Percentiles rank a stretch among this genome's conserved stretches.
phyloP scores from a whole-genome alignment of 2,888 invertebrate genomes.

The Cantharis rufa region DNA sequence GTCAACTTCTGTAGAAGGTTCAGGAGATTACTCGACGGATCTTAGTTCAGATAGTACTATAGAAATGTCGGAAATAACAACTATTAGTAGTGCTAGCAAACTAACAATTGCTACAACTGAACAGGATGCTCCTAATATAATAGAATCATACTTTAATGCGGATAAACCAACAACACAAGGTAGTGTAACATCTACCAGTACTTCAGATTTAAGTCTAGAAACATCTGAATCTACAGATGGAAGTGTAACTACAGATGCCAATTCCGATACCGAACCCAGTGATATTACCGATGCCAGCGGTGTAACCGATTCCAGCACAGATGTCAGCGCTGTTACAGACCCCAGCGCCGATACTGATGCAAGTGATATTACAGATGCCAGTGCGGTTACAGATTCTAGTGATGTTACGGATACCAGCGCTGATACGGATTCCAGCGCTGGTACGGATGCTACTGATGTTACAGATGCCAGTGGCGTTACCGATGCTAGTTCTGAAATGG shows the following conservation, averaged over 20 bases:
- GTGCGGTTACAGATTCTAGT: not conserved
- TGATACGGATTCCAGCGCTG: not conserved
- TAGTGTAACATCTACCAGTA: slow-evolving; percentile 16
- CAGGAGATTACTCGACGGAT: slow-evolving; percentile 29
- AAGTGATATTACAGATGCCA: not conserved
- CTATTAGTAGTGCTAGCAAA: slow-evolving; percentile 21
- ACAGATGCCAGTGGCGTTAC: not conserved
- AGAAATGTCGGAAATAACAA: slow-evolving; percentile 10
- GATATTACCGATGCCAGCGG: not conserved
- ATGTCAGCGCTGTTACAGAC: not conserved
- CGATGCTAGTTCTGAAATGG: not conserved
- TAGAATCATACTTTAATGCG: slow-evolving; percentile 14
- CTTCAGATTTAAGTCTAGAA: not conserved
- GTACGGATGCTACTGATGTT: not conserved
- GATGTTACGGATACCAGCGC: not conserved
- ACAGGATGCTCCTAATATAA: not conserved
- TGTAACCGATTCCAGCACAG: not conserved
- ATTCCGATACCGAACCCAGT: not conserved
- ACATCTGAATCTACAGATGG: not conserved
- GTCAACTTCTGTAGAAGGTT: slow-evolving; percentile 34
- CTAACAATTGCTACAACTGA: slow-evolving; percentile 8
- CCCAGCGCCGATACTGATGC: not conserved
- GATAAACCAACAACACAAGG: slow-evolving; percentile 11
- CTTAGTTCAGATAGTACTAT: slow-evolving; percentile 4
- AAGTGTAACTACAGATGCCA: not conserved